Evolutionary conservation across 2,888 invertebrate genomes (phyloP).

Genomic region (Andrena bicolor): DNA sequence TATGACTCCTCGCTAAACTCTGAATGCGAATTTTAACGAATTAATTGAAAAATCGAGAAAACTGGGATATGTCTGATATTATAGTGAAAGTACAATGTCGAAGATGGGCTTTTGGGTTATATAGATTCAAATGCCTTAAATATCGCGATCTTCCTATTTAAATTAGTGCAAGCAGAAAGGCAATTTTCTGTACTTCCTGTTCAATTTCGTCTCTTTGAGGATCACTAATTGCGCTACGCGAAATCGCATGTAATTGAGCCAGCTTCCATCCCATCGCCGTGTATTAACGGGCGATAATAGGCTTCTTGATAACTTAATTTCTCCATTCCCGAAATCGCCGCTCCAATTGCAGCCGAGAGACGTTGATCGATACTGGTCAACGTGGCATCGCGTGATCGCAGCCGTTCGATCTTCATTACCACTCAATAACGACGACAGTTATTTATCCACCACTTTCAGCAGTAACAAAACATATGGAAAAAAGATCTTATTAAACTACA

Average conservation of each 20-base stretch:
- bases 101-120: background rate
- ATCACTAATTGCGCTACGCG: slow-evolving; percentile 23
- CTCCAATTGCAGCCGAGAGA: slow-evolving; percentile 25
- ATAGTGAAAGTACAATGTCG: too few relatives aligned
- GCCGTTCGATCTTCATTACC: background rate
- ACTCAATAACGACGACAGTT: slow-evolving; percentile 5
- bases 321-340: slow-evolving; percentile 20
- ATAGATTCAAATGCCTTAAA: background rate
- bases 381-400: slow-evolving; percentile 1
- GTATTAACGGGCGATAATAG: slow-evolving; percentile 35
- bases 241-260: slow-evolving; percentile 36
- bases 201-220: slow-evolving; percentile 39
- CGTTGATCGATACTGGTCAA: slow-evolving; percentile 1
- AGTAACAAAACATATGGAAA: background rate
- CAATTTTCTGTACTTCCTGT: slow-evolving; percentile 32
- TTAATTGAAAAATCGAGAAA: too few relatives aligned
- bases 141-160: background rate
- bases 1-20: too few relatives aligned
- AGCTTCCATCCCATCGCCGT: slow-evolving; percentile 30
- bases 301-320: slow-evolving; percentile 49
- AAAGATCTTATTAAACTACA: too few relatives aligned
- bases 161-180: slow-evolving; percentile 17
- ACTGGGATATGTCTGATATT: too few relatives aligned
- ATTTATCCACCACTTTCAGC: background rate
- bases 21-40: too few relatives aligned